Evolutionary conservation across 2,888 invertebrate genomes (phyloP).

Genomic region (Lycaena phlaeas): DNA sequence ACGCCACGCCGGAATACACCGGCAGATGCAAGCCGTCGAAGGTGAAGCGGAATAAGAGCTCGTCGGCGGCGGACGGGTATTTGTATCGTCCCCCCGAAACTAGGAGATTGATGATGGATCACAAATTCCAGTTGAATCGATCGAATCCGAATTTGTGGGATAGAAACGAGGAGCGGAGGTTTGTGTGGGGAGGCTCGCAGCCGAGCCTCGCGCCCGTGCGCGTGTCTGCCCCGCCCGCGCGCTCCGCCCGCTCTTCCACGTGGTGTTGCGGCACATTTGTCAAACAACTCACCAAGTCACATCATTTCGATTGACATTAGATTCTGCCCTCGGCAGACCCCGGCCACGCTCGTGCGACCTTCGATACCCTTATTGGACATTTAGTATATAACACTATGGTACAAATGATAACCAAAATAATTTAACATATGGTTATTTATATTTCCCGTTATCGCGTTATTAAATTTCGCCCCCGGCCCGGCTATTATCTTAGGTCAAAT

Average conservation of each 20-base stretch:
- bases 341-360: neutral
- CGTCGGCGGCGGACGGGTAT: slow-evolving; percentile 57
- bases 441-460: neutral
- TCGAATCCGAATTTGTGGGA: slow-evolving; percentile 66
- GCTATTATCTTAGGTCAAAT: neutral
- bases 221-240: slow-evolving; percentile 30
- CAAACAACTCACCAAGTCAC: slow-evolving; percentile 83
- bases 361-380: neutral
- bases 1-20: slow-evolving; percentile 47
- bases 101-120: slow-evolving; percentile 47
- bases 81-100: slow-evolving; percentile 49
- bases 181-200: slow-evolving; percentile 43
- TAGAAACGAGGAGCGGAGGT: slow-evolving; percentile 38
- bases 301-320: slow-evolving; percentile 78
- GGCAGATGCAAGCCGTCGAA: slow-evolving; percentile 43
- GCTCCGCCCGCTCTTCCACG: slow-evolving; percentile 75
- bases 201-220: slow-evolving; percentile 40
- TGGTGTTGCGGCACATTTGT: slow-evolving; percentile 88
- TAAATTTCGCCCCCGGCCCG: neutral
- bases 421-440: neutral
- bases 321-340: neutral
- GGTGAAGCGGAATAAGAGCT: slow-evolving; percentile 66
- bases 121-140: slow-evolving; percentile 57
- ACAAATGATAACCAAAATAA: neutral
- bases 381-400: neutral